Evolutionary conservation across 2,888 invertebrate genomes (phyloP).

Genomic region (Lamellibrachia satsuma): DNA sequence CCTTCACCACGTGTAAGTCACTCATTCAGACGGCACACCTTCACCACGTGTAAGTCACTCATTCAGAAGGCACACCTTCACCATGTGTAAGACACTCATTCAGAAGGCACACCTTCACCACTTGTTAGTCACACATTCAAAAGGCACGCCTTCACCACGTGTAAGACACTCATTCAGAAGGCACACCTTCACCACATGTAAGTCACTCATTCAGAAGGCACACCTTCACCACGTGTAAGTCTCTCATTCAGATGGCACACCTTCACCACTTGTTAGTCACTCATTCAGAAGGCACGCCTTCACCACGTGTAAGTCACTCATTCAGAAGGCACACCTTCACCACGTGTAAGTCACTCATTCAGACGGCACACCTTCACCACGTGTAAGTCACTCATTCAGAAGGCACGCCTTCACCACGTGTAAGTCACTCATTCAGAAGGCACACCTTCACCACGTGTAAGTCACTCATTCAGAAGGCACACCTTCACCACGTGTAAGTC

Average conservation of each 20-base stretch:
- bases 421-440: neutral
- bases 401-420: neutral
- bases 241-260: no score
- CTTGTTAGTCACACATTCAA: neutral
- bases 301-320: neutral
- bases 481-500: neutral
- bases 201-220: no score
- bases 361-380: neutral
- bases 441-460: neutral
- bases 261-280: neutral
- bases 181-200: neutral
- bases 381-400: neutral
- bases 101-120: neutral
- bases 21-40: no score
- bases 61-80: no score
- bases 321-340: no score
- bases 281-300: neutral
- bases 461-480: no score
- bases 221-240: neutral
- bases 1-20: neutral
- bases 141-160: neutral
- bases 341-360: no score
- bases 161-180: no score
- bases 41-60: neutral
- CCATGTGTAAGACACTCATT: neutral